Percentiles rank a stretch among this genome's conserved stretches.
Conservation (phyloP, 2,113 vertebrate genomes). For the Sebastes fasciatus region DNA sequence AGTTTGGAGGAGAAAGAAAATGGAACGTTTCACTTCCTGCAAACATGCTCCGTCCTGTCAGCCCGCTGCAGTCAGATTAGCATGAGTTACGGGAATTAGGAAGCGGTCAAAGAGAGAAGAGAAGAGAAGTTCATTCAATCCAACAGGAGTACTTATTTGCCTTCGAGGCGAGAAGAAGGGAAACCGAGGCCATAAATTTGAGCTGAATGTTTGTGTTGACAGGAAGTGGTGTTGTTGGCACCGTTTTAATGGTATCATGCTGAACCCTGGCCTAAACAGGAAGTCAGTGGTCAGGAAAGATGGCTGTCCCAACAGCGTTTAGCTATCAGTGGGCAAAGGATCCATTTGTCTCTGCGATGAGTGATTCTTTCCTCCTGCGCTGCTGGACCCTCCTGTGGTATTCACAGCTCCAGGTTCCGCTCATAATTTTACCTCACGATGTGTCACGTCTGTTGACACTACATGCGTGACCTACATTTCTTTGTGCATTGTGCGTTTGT, state of each 20-base stretch:
- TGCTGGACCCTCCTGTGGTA: constrained; percentile 33
- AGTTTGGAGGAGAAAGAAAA: constrained; percentile 66
- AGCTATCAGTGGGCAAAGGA: constrained; percentile 62
- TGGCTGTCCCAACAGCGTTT: constrained; percentile 44
- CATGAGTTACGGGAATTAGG: constrained; percentile 73
- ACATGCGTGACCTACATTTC: constrained; percentile 23
- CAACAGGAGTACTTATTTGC: constrained; percentile 34
- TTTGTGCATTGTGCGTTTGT: constrained; percentile 12
- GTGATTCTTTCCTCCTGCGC: constrained; percentile 75
- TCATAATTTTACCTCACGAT: constrained; percentile 56
- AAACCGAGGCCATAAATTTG: constrained; percentile 72
- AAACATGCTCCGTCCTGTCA: constrained; percentile 76
- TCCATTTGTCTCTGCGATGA: constrained; percentile 76
- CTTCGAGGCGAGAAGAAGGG: constrained; percentile 46
- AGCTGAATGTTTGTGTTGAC: constrained; percentile 75
- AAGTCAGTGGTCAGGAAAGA: constrained; percentile 68
- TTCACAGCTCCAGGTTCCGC: constrained; percentile 42
- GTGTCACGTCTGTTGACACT: constrained; percentile 41
- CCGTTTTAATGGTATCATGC: constrained; percentile 65
- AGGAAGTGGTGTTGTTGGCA: constrained; percentile 72
- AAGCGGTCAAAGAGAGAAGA: constrained; percentile 31
- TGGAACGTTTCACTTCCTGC: constrained; percentile 76
- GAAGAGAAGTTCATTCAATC: constrained; percentile 28
- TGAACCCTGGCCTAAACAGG: constrained; percentile 69
- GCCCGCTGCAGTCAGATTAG: constrained; percentile 72